Conservation (phyloP, 2,888 invertebrate genomes). For the Itoplectis maculator region DNA sequence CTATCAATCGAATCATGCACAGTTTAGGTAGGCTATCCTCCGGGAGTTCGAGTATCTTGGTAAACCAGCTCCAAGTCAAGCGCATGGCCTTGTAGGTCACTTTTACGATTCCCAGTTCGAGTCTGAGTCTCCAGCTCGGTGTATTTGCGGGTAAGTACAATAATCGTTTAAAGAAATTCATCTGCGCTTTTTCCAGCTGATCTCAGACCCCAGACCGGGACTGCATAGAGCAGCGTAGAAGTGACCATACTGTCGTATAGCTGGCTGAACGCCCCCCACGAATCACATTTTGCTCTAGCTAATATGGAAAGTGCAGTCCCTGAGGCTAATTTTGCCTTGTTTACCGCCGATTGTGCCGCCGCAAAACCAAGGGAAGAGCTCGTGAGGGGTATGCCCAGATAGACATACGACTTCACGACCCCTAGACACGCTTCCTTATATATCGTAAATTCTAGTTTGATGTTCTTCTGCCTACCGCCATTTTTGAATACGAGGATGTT, state of each 20-base stretch:
- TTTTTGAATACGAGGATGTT: slow-evolving; percentile 40
- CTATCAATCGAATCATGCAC: neutral
- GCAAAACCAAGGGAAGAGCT: neutral
- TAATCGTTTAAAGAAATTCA: slow-evolving; percentile 10
- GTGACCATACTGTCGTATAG: slow-evolving; percentile 19
- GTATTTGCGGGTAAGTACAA: neutral
- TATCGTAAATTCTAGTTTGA: neutral
- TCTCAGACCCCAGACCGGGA: slow-evolving; percentile 47
- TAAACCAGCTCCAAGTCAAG: slow-evolving; percentile 20
- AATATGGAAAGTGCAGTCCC: neutral
- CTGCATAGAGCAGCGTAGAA: slow-evolving; percentile 23
- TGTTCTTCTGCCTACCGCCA: slow-evolving; percentile 8
- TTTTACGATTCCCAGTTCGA: slow-evolving; percentile 15
- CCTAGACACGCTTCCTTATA: neutral
- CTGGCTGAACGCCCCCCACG: slow-evolving; percentile 3
- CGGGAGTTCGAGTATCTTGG: neutral
- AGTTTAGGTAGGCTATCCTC: neutral
- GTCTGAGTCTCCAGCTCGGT: slow-evolving; percentile 15
- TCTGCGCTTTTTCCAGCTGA: slow-evolving; percentile 35
- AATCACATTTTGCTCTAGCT: slow-evolving; percentile 4
- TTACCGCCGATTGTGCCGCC: slow-evolving; percentile 6
- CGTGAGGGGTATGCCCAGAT: neutral
- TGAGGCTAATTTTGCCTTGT: slow-evolving; percentile 5
- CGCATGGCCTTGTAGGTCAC: slow-evolving; percentile 16
- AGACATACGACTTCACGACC: neutral